Evolutionary conservation across 2,113 vertebrate species (phyloP).

Genomic region (Aptenodytes forsteri): DNA sequence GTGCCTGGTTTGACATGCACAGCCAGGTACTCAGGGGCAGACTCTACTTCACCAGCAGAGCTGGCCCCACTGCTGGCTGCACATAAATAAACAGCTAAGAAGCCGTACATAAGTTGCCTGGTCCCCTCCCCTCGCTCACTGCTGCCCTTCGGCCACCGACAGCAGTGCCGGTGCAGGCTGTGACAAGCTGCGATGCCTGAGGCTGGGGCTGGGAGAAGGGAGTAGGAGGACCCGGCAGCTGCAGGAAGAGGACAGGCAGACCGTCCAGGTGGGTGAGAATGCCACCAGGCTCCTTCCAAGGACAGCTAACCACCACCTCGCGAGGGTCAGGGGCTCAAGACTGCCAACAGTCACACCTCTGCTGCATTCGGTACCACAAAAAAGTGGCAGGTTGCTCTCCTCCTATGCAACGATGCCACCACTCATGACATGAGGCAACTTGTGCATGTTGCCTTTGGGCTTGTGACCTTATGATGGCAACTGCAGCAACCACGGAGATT

Average conservation of each 20-base stretch:
- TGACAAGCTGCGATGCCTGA: fast-evolving
- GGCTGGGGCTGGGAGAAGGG: neutral
- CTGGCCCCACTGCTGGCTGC: neutral
- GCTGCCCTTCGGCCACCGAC: neutral
- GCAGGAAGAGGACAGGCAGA: neutral
- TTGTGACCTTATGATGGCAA: neutral
- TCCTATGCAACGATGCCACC: neutral
- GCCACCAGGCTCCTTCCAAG: neutral
- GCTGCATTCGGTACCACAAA: neutral
- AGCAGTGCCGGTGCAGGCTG: neutral
- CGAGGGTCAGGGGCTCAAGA: neutral
- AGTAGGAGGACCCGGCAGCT: neutral
- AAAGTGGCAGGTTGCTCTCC: neutral
- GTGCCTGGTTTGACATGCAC: neutral
- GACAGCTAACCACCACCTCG: neutral
- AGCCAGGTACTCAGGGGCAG: neutral
- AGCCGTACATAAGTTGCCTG: neutral
- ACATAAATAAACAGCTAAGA: neutral
- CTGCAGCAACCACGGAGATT: neutral
- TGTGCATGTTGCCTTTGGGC: neutral
- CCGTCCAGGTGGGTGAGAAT: neutral
- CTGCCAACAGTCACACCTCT: neutral
- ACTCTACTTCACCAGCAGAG: neutral
- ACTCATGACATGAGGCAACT: neutral
- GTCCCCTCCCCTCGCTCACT: neutral